phyloP scores from a whole-genome alignment of 2,797 vertebrate species.

The Danionella dracula region DNA sequence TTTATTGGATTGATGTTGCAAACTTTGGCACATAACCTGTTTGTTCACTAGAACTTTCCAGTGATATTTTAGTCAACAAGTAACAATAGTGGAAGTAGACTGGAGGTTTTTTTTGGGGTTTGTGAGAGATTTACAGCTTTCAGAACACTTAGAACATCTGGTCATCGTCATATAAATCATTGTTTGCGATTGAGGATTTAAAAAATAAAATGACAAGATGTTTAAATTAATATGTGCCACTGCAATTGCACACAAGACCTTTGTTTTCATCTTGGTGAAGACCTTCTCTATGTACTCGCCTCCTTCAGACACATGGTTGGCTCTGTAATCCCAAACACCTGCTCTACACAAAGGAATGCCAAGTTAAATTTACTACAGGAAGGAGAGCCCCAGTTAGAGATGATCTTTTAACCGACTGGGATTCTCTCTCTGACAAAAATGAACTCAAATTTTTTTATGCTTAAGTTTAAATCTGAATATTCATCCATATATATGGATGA shows the following conservation, averaged over 20 bases:
- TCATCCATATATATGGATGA: too few relatives aligned
- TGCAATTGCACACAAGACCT: conserved; percentile 43
- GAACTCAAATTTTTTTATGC: background rate
- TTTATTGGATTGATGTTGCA: too few relatives aligned
- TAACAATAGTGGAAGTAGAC: too few relatives aligned
- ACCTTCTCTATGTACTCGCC: conserved; percentile 4
- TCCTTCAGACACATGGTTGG: conserved; percentile 57
- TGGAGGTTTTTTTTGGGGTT: too few relatives aligned
- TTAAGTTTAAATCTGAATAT: background rate
- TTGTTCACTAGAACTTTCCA: too few relatives aligned
- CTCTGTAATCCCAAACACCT: conserved; percentile 84
- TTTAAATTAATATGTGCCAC: conserved; percentile 57
- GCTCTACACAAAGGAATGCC: conserved; percentile 80
- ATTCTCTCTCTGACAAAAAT: conserved; percentile 25
- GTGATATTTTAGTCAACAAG: too few relatives aligned
- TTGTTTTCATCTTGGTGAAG: conserved; percentile 38
- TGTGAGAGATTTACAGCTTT: too few relatives aligned
- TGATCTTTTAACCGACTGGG: conserved; percentile 79
- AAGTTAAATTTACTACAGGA: conserved; percentile 85
- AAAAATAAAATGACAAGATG: conserved; percentile 38
- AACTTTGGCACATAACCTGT: too few relatives aligned
- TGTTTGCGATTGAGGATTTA: too few relatives aligned
- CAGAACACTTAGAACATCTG: too few relatives aligned
- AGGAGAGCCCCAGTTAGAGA: conserved; percentile 74
- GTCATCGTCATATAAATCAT: too few relatives aligned